Conservation (phyloP, 2,797 vertebrate species). For the Crax fasciolata region DNA sequence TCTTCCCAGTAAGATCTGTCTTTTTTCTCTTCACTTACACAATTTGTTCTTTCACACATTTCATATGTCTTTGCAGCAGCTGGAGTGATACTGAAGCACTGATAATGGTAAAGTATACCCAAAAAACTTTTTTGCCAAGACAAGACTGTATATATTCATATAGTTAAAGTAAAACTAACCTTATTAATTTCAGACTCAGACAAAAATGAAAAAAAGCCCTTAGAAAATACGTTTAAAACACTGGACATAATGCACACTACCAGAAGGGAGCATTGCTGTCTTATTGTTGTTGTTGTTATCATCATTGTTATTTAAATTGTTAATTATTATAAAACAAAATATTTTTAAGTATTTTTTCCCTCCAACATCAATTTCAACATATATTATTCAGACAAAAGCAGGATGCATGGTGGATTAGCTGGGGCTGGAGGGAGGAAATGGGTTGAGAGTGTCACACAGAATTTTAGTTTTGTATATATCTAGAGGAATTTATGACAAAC, state of each 20-base stretch:
- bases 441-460: fast-evolving
- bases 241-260: neutral
- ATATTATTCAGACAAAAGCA: neutral
- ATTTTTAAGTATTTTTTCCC: neutral
- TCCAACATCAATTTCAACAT: neutral
- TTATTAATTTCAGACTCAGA: neutral
- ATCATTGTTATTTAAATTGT: fast-evolving
- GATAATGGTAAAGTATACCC: neutral
- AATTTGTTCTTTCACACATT: neutral
- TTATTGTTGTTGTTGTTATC: neutral
- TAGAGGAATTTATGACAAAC: neutral
- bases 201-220: neutral
- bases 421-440: fast-evolving
- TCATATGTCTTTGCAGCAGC: neutral
- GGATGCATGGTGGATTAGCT: neutral
- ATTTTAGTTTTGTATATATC: neutral
- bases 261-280: neutral
- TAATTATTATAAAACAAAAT: neutral
- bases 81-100: neutral
- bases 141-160: neutral
- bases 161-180: neutral
- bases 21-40: neutral
- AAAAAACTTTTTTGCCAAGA: neutral
- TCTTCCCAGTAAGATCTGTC: neutral
- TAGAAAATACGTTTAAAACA: neutral